Evolutionary conservation across 2,888 invertebrate genomes (phyloP).

Genomic region (Epiblema foenella): DNA sequence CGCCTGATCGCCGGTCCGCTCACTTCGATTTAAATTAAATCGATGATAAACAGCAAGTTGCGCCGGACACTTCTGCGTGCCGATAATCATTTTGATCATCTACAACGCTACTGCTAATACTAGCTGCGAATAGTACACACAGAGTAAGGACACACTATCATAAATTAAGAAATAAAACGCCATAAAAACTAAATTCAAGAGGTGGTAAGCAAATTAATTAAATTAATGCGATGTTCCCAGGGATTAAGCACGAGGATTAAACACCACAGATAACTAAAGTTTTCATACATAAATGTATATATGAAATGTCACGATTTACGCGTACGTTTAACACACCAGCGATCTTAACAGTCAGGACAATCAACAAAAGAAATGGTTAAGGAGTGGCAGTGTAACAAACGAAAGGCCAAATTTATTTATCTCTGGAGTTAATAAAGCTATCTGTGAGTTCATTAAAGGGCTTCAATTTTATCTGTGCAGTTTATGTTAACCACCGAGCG

Average conservation of each 20-base stretch:
- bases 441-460: constrained; percentile 73
- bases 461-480: constrained; percentile 77
- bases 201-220: background rate
- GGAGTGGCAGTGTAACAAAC: constrained; percentile 51
- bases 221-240: background rate
- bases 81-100: constrained; percentile 28
- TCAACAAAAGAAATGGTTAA: constrained; percentile 25
- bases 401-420: constrained; percentile 68
- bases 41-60: constrained; percentile 42
- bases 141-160: background rate
- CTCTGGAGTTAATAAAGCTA: constrained; percentile 70
- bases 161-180: background rate
- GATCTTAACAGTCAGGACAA: constrained; percentile 32
- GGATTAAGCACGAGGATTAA: background rate
- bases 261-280: background rate
- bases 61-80: constrained; percentile 35
- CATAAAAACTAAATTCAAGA: background rate
- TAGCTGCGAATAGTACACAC: background rate
- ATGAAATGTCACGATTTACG: constrained; percentile 12
- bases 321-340: constrained; percentile 10
- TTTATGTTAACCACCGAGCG: constrained; percentile 72
- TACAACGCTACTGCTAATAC: background rate
- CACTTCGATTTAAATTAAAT: constrained; percentile 60
- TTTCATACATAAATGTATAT: background rate
- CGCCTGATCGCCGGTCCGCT: constrained; percentile 56